phyloP scores from a whole-genome alignment of 2,797 vertebrate species.

The Phaenicophaeus curvirostris region DNA sequence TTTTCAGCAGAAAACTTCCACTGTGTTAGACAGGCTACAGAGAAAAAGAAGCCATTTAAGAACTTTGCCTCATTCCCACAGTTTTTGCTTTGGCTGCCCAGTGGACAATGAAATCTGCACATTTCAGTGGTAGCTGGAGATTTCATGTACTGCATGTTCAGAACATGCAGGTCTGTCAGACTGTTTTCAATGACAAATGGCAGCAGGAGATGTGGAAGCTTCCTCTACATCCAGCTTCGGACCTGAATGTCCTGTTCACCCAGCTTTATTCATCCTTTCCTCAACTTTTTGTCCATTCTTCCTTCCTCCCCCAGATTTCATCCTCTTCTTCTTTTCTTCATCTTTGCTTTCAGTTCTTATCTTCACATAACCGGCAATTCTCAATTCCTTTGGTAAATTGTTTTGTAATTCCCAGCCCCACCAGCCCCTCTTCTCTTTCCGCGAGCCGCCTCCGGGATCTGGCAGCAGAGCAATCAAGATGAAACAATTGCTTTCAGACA shows the following conservation, averaged over 20 bases:
- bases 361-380: background rate
- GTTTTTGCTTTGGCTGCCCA: background rate
- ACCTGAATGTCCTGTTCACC: background rate
- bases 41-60: background rate
- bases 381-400: background rate
- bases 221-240: background rate
- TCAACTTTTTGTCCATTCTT: background rate
- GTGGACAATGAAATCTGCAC: background rate
- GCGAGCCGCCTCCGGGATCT: background rate
- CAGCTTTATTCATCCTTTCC: background rate
- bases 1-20: background rate
- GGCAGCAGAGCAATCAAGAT: background rate
- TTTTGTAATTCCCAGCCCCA: background rate
- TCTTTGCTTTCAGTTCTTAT: background rate
- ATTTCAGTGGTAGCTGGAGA: background rate
- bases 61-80: background rate
- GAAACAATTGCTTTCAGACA: slow-evolving; percentile 10
- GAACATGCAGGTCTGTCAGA: background rate
- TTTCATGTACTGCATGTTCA: background rate
- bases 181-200: background rate
- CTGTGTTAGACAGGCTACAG: background rate
- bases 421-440: background rate
- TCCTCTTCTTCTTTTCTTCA: background rate
- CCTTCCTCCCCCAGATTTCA: background rate
- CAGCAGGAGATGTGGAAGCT: background rate